Evolutionary conservation across 2,113 vertebrate genomes (phyloP), one percentile per base, ranked within the genome.

Genomic region (Stigmatopora argus): DNA sequence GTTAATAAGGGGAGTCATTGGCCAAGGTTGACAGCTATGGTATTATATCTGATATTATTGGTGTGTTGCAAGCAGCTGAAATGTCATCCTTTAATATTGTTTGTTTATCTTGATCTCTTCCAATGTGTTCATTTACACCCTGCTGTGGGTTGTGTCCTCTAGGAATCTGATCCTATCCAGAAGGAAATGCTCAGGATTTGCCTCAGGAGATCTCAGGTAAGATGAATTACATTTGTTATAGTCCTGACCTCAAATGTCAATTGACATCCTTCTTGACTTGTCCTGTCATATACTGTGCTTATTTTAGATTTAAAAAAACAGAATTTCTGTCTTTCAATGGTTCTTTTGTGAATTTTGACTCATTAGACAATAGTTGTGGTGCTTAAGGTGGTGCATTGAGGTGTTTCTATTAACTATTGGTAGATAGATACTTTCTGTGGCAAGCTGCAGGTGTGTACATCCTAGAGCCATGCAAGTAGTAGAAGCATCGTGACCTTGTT

Each of bases 131-230:
- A 67, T 23, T 59, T 10, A n/a, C 8, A 10, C 49, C 26, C 56
- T 10, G 19, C 41, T 73, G 0, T 45, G 8, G 56, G 2, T 71
- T 17, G 3, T 83, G 59, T 81, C 63, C 44, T 76, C 5, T 38
- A 86, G 84, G 81, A 46, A 57, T 38, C 19, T 60, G 60, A 73
- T 66, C 68, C 63, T 23, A 1, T 41, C 61, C 56, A 34, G 2
- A 7, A 14, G 41, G 11, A 44, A 5, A 1, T 35, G 14, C 17
- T 57, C 55, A 10, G 52, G 49, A 49, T 7, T 4, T 2, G 35
- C 56, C 1, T 52, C 41, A 10, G 61, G 8, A 48, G 46, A 64
- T 62, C 59, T 72, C 76, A 85, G 83, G 85, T 86, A 82, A 73
- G 85, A 76, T 51, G 21, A 21, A 61, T 62, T 2, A 8, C 18